phyloP scores from a whole-genome alignment of 1,140 invertebrate species.

The Nasonia vitripennis region DNA sequence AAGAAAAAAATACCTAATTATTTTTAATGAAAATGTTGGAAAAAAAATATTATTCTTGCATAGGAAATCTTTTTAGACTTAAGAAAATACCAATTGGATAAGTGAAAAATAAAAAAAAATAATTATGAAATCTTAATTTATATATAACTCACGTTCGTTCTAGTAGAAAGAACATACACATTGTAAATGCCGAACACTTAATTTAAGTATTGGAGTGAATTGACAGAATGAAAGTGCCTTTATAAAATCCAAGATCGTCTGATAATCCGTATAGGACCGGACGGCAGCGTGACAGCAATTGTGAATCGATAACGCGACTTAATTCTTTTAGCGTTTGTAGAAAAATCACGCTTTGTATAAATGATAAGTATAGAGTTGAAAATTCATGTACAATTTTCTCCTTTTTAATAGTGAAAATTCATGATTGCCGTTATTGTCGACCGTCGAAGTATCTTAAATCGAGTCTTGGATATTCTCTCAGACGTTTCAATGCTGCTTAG shows the following conservation, averaged over 20 bases:
- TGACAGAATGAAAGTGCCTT: conserved; percentile 68
- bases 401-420: conserved; percentile 7
- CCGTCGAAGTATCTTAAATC: conserved; percentile 36
- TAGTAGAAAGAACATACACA: neutral
- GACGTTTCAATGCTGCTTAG: conserved; percentile 49
- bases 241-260: conserved; percentile 61
- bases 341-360: conserved; percentile 4
- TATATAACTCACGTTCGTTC: conserved; percentile 2
- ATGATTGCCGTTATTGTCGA: conserved; percentile 50
- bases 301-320: conserved; percentile 38
- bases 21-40: conserved; percentile 45
- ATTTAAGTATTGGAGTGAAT: conserved; percentile 54
- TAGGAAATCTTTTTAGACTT: conserved; percentile 22
- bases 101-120: conserved; percentile 15
- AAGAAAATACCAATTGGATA: conserved; percentile 30
- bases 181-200: conserved; percentile 40
- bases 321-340: conserved; percentile 21
- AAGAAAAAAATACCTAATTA: conserved; percentile 25
- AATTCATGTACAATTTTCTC: neutral
- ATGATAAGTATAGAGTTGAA: conserved; percentile 15
- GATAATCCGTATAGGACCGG: conserved; percentile 22
- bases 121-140: conserved; percentile 36
- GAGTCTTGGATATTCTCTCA: conserved; percentile 54
- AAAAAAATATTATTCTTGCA: conserved; percentile 31
- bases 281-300: conserved; percentile 39